Evolutionary conservation across 1,140 invertebrate species (phyloP).

Genomic region (Bacillus rossius): DNA sequence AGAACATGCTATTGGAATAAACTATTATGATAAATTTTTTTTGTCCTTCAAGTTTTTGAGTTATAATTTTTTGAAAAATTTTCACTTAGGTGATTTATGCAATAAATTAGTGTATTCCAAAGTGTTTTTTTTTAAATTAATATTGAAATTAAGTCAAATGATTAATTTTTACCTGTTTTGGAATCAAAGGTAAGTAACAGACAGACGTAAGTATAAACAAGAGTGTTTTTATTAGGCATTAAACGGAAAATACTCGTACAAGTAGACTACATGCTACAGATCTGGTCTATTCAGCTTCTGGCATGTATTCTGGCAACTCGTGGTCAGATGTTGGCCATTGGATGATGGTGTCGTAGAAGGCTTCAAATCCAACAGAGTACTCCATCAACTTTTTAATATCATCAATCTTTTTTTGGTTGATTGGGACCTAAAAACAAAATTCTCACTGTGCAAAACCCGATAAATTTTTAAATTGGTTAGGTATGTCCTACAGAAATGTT

Average conservation of each 20-base stretch:
- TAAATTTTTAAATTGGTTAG: no score
- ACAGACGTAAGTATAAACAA: constrained; percentile 1
- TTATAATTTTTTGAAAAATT: constrained; percentile 1
- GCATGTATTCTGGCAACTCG: neutral
- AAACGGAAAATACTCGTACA: neutral
- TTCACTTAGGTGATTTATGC: constrained; percentile 3
- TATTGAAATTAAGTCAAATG: constrained; percentile 4
- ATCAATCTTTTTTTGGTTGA: neutral
- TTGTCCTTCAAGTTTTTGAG: no score
- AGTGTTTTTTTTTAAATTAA: neutral
- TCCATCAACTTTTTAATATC: constrained; percentile 5
- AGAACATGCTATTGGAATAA: no score
- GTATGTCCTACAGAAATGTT: no score
- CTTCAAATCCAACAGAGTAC: constrained; percentile 3
- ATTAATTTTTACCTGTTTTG: constrained; percentile 5
- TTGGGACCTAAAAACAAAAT: no score
- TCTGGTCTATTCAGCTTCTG: neutral
- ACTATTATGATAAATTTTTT: no score
- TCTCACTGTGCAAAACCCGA: no score
- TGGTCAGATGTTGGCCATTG: constrained; percentile 2
- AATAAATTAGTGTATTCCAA: neutral
- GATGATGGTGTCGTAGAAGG: constrained; percentile 3
- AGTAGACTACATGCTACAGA: constrained; percentile 3
- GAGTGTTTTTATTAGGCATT: neutral
- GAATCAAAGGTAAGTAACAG: constrained; percentile 4